Evolutionary conservation across 2,113 vertebrate species (phyloP), one percentile per base, ranked within the genome.

Genomic region (Siphamia tubifer): DNA sequence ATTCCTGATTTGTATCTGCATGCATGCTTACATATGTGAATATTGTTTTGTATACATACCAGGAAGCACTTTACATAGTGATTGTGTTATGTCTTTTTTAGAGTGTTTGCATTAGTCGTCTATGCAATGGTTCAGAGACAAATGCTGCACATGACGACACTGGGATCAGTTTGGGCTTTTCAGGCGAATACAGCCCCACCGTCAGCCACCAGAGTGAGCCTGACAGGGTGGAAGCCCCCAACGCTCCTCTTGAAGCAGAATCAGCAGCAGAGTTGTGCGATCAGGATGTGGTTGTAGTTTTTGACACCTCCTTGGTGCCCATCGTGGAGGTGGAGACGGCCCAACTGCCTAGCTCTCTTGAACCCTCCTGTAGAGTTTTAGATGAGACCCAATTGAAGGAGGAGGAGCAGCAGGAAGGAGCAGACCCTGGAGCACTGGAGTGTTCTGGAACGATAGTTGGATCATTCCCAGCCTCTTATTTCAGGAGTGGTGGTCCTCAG

Each of bases 51-150:
- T 42, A 1, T 32, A 27, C 15, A 21, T 10, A 28, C 5, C n/a
- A 31, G 32, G 27, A 52, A 42, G 43, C 28, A 20, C 23, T 49
- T 47, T 5, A 27, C 56, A 45, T 9, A 30, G 66, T 80, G 65
- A 77, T 36, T 83, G n/a, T 87, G 60, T 74, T 79, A 38, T 88
- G 52, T 88, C 58, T 77, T 74, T 77, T 83, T 66, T 91, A 91
- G 89, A 86, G 57, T 25, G 32, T 62, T 53, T 82, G 61, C 68
- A 31, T 76, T 83, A 86, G 78, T 70, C 58, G 38, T 17, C 21
- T 64, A 43, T 68, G 81, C 76, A 73, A 45, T 60, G 69, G 64
- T 68, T 79, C 73, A 56, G 63, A 81, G 58, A 58, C 55, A 70
- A 79, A 75, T 25, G 1, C 74, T 27, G 24, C 61, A 17, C 70